These are phyloP conservation scores for Chrysotoxum bicinctum DNA, from an alignment of 2,888 invertebrate species.

Conservation along the genomic window DNA sequence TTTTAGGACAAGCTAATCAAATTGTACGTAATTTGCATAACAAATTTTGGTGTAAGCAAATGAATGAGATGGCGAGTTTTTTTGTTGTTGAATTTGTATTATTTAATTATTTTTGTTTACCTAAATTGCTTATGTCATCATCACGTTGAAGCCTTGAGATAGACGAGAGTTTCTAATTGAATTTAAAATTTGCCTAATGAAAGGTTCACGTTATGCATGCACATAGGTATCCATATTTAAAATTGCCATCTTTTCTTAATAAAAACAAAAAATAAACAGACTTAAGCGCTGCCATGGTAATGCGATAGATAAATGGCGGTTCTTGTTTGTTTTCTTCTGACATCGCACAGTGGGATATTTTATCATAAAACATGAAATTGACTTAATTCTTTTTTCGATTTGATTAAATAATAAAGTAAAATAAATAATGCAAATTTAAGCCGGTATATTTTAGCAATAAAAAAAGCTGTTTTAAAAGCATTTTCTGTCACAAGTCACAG, in stretches of 20 bases:
- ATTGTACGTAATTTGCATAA: conserved; percentile 77
- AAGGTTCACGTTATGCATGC: conserved; percentile 26
- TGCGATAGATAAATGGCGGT: conserved; percentile 18
- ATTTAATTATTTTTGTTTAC: conserved; percentile 17
- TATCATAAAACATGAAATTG: neutral
- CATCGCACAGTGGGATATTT: neutral
- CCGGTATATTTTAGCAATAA: neutral
- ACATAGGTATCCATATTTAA: neutral
- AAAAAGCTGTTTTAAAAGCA: too few relatives aligned
- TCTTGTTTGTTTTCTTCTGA: conserved; percentile 27
- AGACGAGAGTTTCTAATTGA: conserved; percentile 34
- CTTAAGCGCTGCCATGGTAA: neutral
- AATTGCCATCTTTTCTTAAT: neutral
- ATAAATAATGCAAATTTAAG: neutral
- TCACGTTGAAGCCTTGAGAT: neutral
- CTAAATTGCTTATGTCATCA: conserved; percentile 54
- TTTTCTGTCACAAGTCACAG: too few relatives aligned
- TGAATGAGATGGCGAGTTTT: conserved; percentile 17
- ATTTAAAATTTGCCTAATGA: conserved; percentile 39
- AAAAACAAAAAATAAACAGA: neutral
- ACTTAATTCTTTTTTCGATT: neutral
- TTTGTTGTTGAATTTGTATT: neutral
- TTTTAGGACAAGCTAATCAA: conserved; percentile 78
- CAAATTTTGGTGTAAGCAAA: conserved; percentile 50
- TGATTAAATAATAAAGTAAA: neutral